Evolutionary conservation across 2,888 invertebrate species (phyloP).

Genomic region (Sesia bembeciformis): DNA sequence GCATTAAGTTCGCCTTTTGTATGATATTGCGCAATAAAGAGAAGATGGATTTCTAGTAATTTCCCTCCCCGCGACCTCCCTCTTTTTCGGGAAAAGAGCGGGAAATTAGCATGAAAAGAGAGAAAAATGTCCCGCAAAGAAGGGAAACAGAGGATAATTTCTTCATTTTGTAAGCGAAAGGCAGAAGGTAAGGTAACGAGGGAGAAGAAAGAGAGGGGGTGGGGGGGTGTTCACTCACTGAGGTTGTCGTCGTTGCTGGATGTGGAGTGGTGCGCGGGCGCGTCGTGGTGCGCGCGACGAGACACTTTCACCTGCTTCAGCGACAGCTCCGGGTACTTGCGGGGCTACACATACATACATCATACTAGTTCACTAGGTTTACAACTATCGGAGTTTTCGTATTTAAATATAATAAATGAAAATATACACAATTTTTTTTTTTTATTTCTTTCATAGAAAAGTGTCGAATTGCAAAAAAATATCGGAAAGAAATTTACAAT

Average conservation of each 20-base stretch:
- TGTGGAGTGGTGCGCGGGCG: conserved; percentile 15
- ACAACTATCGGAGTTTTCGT: neutral
- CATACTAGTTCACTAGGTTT: neutral
- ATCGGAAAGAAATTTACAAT: too few species aligned
- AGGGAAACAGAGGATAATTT: neutral
- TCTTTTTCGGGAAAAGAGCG: too few species aligned
- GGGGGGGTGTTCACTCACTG: conserved; percentile 28
- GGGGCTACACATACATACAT: conserved; percentile 66
- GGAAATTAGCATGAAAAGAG: too few species aligned
- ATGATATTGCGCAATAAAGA: too few species aligned
- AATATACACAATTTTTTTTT: too few species aligned
- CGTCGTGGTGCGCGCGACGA: conserved; percentile 33
- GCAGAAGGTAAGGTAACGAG: too few species aligned
- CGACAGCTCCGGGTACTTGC: conserved; percentile 89
- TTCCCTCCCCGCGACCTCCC: too few species aligned
- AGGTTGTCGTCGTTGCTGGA: conserved; percentile 47
- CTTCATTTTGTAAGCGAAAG: neutral
- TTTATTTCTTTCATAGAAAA: neutral
- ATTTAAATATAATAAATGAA: too few species aligned
- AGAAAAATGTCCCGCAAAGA: neutral
- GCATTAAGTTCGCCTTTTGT: too few species aligned
- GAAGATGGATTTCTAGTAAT: too few species aligned
- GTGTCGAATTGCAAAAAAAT: too few species aligned
- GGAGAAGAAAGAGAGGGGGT: too few species aligned
- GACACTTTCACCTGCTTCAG: conserved; percentile 91